Evolutionary conservation across 2,888 invertebrate genomes (phyloP).

Genomic region (Tridacna gigas): DNA sequence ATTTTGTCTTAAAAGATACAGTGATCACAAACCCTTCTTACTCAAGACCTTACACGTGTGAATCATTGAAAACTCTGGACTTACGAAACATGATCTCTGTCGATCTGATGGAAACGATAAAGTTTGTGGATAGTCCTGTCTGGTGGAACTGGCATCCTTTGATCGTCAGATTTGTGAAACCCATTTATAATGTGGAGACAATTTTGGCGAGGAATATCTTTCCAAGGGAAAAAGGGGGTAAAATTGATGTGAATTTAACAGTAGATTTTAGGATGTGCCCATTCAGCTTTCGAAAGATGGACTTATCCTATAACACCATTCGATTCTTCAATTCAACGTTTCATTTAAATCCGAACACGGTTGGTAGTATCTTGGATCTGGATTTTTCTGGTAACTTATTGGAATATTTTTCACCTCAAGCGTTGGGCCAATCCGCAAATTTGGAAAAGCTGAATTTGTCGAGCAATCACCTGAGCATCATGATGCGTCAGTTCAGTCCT

Average conservation of each 20-base stretch:
- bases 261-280: background rate
- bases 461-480: conserved; percentile 9
- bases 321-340: conserved; percentile 14
- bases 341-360: background rate
- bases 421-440: conserved; percentile 2
- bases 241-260: background rate
- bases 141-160: no score
- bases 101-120: conserved; percentile 8
- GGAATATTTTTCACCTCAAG: conserved; percentile 26
- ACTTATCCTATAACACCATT: conserved; percentile 21
- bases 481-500: background rate
- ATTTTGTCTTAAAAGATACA: background rate
- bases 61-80: conserved; percentile 15
- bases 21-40: background rate
- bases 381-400: conserved; percentile 28
- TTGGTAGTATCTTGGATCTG: background rate
- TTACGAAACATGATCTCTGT: background rate
- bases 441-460: conserved; percentile 22
- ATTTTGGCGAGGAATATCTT: conserved; percentile 1
- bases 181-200: conserved; percentile 9
- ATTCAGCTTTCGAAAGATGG: conserved; percentile 6
- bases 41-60: background rate
- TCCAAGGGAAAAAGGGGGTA: background rate
- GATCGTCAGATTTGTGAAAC: background rate
- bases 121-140: no score